Evolutionary conservation across 2,888 invertebrate genomes (phyloP), one percentile per base, ranked within the genome.

Genomic region (Cheilosia impressa): DNA sequence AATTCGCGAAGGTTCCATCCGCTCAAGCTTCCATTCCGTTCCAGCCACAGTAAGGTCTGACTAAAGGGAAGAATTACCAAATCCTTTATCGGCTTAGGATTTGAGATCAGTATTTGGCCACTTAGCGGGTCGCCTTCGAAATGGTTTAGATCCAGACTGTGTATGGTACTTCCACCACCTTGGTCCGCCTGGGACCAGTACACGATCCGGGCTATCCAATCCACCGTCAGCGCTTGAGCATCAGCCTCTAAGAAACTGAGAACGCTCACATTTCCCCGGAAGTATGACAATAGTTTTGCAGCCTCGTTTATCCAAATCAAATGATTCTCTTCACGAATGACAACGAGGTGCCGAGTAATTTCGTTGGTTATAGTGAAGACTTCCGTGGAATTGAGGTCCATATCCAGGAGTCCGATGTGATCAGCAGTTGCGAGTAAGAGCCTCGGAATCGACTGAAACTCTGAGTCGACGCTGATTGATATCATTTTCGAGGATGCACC

Each of bases 201-300:
- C 6, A 98, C 93, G 57, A 95, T 95, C 62, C 97, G 94, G 62
- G 96, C 95, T 53, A 98, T 94, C 98, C 98, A 98, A 92, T 98
- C 98, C 0, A 97, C 93, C 2, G 96, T 95, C 31, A 98, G 92
- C 80, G 96, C 95, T 10, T 94, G 91, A 0, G 94, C 94, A 38
- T 94, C 93, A n/a, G 93, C 93, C 41, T 93, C 93, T 76, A 95
- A 90, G 13, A 94, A 93, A 0, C 94, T 91, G 43, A 95, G 92
- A 0, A 93, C 92, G 0, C 90, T 89, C 2, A 93, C 92, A 0
- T 89, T 73, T 0, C 90, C 90, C 0, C 90, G 89, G 27, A 89
- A 87, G 58, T 89, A 90, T 2, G 90, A 89, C 34, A 92, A 88
- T 65, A 92, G 87, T 92, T 94, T 85, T 0, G 90, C 90, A 34